These are phyloP conservation scores for Lucilia cuprina DNA, from an alignment of 1,140 invertebrate genomes.

Conservation along the genomic window DNA sequence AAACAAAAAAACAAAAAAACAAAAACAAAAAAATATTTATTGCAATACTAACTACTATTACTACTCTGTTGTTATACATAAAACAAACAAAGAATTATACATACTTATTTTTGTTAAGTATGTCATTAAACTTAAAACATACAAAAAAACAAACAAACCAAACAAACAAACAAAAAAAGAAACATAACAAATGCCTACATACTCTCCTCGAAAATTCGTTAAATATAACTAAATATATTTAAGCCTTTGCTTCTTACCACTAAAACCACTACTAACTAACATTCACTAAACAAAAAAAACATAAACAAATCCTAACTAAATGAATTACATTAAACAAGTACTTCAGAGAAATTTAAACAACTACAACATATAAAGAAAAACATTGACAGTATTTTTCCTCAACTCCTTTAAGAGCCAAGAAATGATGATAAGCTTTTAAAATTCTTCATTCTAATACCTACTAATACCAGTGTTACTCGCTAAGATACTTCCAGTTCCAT, in stretches of 20 bases:
- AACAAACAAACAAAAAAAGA: not conserved
- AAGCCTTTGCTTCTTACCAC: conserved; percentile 4
- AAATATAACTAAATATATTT: not conserved
- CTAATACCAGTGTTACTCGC: too few relatives aligned
- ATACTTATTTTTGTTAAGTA: conserved; percentile 32
- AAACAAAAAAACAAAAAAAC: too few relatives aligned
- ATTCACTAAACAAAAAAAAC: not conserved
- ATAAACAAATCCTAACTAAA: not conserved
- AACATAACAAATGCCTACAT: not conserved
- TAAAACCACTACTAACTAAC: not conserved
- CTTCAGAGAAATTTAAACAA: not conserved
- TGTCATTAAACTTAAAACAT: conserved; percentile 23
- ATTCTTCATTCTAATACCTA: too few relatives aligned
- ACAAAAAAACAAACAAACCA: not conserved
- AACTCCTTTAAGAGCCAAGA: not conserved
- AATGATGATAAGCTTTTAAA: too few relatives aligned
- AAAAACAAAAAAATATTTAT: not conserved
- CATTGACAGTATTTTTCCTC: not conserved
- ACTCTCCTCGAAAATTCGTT: conserved; percentile 28
- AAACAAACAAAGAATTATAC: not conserved
- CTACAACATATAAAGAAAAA: not conserved
- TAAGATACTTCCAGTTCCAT: too few relatives aligned
- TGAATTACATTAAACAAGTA: not conserved
- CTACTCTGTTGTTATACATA: conserved; percentile 25
- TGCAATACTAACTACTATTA: not conserved